These are phyloP conservation scores for Abramis brama DNA, from an alignment of 2,113 vertebrate genomes.

Conservation along the genomic window DNA sequence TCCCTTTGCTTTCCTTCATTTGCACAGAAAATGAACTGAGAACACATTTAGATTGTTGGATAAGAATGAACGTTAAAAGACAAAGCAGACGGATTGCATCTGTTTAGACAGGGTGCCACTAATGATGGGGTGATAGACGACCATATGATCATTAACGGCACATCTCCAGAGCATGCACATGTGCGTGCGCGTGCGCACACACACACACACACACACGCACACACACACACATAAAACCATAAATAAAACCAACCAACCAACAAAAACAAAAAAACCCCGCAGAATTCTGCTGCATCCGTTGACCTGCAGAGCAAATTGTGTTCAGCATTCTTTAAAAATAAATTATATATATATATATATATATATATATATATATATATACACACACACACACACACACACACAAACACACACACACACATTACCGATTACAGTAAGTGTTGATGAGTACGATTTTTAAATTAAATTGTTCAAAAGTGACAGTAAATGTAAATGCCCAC, in stretches of 20 bases:
- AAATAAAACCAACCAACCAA: too few relatives aligned
- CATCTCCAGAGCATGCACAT: background rate
- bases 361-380: too few relatives aligned
- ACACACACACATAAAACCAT: background rate
- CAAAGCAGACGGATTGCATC: slow-evolving; percentile 11
- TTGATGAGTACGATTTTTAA: background rate
- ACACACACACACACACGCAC: background rate
- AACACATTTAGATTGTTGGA: slow-evolving; percentile 38
- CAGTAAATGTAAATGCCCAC: too few relatives aligned
- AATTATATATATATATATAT: background rate
- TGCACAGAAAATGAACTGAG: slow-evolving; percentile 38
- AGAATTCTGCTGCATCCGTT: background rate
- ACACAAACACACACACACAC: background rate
- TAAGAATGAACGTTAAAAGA: slow-evolving; percentile 35
- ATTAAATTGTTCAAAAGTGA: background rate
- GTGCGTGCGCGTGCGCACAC: background rate
- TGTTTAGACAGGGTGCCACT: slow-evolving; percentile 36
- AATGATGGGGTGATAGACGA: slow-evolving; percentile 9
- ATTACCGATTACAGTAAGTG: background rate
- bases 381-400: too few relatives aligned
- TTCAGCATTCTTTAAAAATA: background rate
- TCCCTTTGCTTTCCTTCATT: slow-evolving; percentile 20
- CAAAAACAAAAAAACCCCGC: background rate
- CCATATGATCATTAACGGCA: slow-evolving; percentile 18
- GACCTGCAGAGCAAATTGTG: background rate